These are phyloP conservation scores for Spilarctia lutea DNA, from an alignment of 2,888 invertebrate species.

Conservation along the genomic window DNA sequence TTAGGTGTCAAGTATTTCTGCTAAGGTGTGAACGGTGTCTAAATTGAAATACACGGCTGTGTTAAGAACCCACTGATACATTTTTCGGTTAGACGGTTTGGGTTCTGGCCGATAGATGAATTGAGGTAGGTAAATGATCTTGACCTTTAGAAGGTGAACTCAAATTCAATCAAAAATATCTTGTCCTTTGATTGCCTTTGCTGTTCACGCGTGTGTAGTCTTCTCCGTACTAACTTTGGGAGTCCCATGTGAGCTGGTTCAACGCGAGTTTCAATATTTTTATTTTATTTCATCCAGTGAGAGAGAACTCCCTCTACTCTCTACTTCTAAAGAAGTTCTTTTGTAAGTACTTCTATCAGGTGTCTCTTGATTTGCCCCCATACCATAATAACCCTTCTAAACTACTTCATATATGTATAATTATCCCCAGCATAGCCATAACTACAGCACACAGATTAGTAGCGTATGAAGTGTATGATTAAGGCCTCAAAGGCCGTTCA, in stretches of 20 bases:
- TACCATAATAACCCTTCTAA: neutral
- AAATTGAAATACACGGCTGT: constrained; percentile 39
- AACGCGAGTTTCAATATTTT: neutral
- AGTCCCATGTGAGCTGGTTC: neutral
- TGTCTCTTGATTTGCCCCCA: neutral
- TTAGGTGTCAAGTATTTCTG: constrained; percentile 3
- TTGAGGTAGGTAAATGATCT: neutral
- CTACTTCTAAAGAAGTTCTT: neutral
- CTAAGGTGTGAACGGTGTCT: constrained; percentile 23
- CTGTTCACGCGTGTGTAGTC: neutral
- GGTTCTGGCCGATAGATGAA: neutral
- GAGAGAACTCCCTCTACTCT: neutral
- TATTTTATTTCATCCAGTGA: neutral
- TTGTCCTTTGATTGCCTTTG: neutral
- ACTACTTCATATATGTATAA: neutral
- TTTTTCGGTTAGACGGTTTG: neutral
- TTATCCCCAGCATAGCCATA: neutral
- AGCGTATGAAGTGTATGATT: constrained; percentile 4
- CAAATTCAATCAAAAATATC: neutral
- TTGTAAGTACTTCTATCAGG: neutral
- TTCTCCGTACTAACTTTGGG: neutral
- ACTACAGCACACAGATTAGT: constrained; percentile 8
- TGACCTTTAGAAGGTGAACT: neutral
- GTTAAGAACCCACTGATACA: neutral
- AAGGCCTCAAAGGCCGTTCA: constrained; percentile 12